A percentile compares a stretch with the other conserved stretches of the same genome.
Evolutionary conservation across 2,113 vertebrate genomes (phyloP).

Genomic region (Corydoras sp.): DNA sequence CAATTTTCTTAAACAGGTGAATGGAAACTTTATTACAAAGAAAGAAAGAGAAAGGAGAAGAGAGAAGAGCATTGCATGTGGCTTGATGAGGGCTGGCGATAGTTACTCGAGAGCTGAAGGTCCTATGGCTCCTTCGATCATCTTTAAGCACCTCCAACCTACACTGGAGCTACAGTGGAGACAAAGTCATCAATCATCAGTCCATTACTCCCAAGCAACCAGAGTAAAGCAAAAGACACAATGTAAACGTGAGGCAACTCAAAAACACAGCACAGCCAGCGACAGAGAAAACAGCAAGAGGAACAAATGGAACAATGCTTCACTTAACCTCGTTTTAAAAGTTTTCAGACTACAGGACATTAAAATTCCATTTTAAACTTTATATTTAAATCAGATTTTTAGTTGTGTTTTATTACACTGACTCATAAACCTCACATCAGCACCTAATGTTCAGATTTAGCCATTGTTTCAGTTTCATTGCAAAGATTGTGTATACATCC

Average conservation of each 20-base stretch:
- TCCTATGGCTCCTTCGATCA: constrained; percentile 98
- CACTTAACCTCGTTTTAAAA: too few species aligned
- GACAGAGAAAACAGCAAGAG: not conserved
- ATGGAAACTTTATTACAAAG: constrained; percentile 29
- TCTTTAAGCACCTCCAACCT: constrained; percentile 99
- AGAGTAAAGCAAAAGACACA: constrained; percentile 18
- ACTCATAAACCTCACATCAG: too few species aligned
- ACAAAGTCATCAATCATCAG: constrained; percentile 74
- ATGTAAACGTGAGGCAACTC: constrained; percentile 22
- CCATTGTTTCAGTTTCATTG: too few species aligned
- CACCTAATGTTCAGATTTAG: too few species aligned
- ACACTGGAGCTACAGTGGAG: constrained; percentile 95
- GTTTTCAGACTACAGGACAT: too few species aligned
- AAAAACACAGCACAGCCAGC: constrained; percentile 29
- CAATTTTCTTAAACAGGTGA: not conserved
- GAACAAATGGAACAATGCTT: too few species aligned
- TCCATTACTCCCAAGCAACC: constrained; percentile 61
- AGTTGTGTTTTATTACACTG: too few species aligned
- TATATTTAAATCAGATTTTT: too few species aligned
- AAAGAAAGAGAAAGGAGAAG: constrained; percentile 36
- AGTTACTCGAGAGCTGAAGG: constrained; percentile 99
- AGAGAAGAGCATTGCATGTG: constrained; percentile 37
- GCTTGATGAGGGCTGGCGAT: constrained; percentile 70
- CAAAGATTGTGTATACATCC: too few species aligned
- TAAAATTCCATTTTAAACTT: too few species aligned